phyloP scores from a whole-genome alignment of 2,888 invertebrate species.

The Hirtodrosophila trivittata region DNA sequence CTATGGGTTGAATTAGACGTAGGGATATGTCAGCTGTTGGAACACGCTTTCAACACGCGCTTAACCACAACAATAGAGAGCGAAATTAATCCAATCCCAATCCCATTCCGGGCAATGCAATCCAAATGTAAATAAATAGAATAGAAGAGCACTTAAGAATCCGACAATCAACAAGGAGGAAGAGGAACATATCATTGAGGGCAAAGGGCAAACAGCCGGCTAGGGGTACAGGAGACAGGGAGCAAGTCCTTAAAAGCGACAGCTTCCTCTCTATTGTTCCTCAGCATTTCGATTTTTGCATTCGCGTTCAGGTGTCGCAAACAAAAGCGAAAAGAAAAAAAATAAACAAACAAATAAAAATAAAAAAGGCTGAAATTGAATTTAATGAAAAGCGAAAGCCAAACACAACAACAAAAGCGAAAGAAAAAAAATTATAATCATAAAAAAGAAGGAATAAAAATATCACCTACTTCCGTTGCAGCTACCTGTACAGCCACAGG shows the following conservation, averaged over 20 bases:
- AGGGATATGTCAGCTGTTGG: conserved; percentile 11
- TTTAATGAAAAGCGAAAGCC: conserved; percentile 76
- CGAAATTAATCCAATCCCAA: conserved; percentile 38
- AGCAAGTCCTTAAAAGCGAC: conserved; percentile 68
- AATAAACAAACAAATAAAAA: conserved; percentile 1
- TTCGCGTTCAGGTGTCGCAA: conserved; percentile 61
- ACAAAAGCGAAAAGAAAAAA: conserved; percentile 39
- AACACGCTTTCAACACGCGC: conserved; percentile 44
- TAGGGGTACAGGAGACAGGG: conserved; percentile 12
- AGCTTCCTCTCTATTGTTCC: conserved; percentile 67
- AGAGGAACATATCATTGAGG: neutral
- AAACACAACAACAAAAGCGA: conserved; percentile 12
- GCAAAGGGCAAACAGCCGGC: conserved; percentile 6
- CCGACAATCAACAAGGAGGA: neutral
- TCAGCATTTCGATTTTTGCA: conserved; percentile 41
- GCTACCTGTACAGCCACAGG: conserved; percentile 29
- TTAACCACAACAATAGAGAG: conserved; percentile 19
- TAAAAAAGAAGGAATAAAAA: conserved; percentile 10
- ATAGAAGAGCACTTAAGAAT: conserved; percentile 37
- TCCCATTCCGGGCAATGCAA: neutral
- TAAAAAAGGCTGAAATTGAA: conserved; percentile 53
- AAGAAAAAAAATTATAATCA: conserved; percentile 18
- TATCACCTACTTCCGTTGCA: conserved; percentile 60
- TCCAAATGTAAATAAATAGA: conserved; percentile 43
- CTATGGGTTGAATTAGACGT: no score